These are phyloP conservation scores for Cepphus grylle DNA, from an alignment of 2,113 vertebrate genomes.

Conservation along the genomic window DNA sequence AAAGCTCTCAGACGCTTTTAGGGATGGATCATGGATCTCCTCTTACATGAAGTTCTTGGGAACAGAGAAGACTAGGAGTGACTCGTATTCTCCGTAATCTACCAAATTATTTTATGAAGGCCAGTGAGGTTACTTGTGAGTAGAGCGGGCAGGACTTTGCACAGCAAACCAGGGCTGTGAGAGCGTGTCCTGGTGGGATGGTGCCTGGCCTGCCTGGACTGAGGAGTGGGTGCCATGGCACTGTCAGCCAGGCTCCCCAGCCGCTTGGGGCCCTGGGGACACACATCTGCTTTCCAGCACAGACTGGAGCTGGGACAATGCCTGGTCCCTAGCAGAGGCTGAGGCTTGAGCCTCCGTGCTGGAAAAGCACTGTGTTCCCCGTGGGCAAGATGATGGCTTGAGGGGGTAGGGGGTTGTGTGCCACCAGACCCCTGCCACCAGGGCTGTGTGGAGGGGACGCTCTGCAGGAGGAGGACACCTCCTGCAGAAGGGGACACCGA, in stretches of 20 bases:
- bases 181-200: accelerated
- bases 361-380: neutral
- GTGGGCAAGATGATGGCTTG: accelerated
- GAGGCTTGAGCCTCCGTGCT: accelerated
- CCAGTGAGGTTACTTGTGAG: neutral
- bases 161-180: neutral
- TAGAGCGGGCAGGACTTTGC: neutral
- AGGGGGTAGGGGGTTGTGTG: accelerated
- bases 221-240: accelerated
- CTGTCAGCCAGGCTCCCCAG: neutral
- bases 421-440: neutral
- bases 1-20: neutral
- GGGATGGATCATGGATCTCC: neutral
- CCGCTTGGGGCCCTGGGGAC: neutral
- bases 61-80: neutral
- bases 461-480: too few relatives aligned
- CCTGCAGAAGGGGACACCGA: neutral
- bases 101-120: neutral
- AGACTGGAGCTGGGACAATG: neutral
- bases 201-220: accelerated
- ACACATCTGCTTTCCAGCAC: neutral
- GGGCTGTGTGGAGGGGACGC: neutral
- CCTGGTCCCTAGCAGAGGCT: neutral
- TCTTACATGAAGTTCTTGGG: neutral
- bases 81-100: neutral